Percentiles rank a stretch among this genome's conserved stretches.
Conservation (phyloP, 1,140 invertebrate species). For the Neodiprion fabricii region DNA sequence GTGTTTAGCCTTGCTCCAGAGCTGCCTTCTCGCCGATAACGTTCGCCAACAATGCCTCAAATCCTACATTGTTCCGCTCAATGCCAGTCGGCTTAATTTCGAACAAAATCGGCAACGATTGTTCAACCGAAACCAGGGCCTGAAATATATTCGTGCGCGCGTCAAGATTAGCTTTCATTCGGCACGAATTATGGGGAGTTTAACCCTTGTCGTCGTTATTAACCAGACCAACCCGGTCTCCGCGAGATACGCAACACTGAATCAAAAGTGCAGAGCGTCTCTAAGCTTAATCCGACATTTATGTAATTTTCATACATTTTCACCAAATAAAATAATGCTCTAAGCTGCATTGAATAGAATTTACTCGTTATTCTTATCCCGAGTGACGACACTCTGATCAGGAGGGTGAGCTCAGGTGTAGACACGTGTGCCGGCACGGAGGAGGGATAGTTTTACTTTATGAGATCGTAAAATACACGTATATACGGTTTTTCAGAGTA, state of each 20-base stretch:
- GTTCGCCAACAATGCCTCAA: conserved; percentile 53
- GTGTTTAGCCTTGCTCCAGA: conserved; percentile 43
- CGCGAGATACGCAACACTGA: not conserved
- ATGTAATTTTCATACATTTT: not conserved
- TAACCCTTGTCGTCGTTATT: not conserved
- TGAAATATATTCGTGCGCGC: conserved; percentile 11
- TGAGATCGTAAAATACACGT: conserved; percentile 17
- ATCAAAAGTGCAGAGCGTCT: not conserved
- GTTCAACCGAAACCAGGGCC: conserved; percentile 40
- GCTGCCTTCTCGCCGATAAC: conserved; percentile 48
- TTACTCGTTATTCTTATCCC: too few species aligned
- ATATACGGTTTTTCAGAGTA: not conserved
- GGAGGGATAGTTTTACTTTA: conserved; percentile 12
- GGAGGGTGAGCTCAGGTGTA: too few species aligned
- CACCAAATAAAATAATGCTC: too few species aligned
- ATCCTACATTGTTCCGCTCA: conserved; percentile 51
- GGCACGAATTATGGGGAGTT: conserved; percentile 2
- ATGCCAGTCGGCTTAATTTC: conserved; percentile 50
- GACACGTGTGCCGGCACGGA: too few species aligned
- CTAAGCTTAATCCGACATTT: not conserved
- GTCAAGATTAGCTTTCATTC: not conserved
- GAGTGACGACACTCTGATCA: too few species aligned
- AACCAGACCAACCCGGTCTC: not conserved
- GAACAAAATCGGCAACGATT: conserved; percentile 45
- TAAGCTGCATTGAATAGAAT: too few species aligned